phyloP scores from a whole-genome alignment of 2,888 invertebrate species.

The Girardia tigrina region DNA sequence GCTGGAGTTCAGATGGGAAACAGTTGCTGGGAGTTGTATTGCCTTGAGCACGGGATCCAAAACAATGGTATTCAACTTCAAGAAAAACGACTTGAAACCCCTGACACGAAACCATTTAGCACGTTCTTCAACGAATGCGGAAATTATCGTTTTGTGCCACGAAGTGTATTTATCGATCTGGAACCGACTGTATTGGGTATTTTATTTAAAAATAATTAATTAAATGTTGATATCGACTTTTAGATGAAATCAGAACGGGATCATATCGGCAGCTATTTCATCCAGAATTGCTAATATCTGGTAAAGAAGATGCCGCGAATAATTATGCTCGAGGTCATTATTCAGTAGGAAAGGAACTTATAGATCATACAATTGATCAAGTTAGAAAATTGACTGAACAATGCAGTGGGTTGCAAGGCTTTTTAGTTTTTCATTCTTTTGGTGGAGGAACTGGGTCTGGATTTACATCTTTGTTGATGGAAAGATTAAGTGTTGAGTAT shows the following conservation, averaged over 20 bases:
- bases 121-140: background rate
- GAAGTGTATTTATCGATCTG: constrained; percentile 23
- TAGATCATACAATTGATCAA: constrained; percentile 3
- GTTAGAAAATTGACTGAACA: background rate
- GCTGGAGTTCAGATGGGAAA: background rate
- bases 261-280: constrained; percentile 37
- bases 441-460: constrained; percentile 30
- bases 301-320: constrained; percentile 37
- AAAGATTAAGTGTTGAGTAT: constrained; percentile 17
- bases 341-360: constrained; percentile 36
- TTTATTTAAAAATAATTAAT: background rate
- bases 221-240: background rate
- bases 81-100: background rate
- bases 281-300: constrained; percentile 37
- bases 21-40: constrained; percentile 19
- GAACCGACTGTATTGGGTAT: constrained; percentile 11
- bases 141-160: constrained; percentile 24
- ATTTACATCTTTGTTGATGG: constrained; percentile 21
- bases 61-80: constrained; percentile 12
- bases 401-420: constrained; percentile 10
- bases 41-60: constrained; percentile 16
- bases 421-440: constrained; percentile 25
- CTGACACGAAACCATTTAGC: background rate
- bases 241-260: constrained; percentile 38
- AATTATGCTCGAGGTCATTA: constrained; percentile 37